Evolutionary conservation across 1,140 invertebrate genomes (phyloP).

Genomic region (Gonioctena quinquepunctata): DNA sequence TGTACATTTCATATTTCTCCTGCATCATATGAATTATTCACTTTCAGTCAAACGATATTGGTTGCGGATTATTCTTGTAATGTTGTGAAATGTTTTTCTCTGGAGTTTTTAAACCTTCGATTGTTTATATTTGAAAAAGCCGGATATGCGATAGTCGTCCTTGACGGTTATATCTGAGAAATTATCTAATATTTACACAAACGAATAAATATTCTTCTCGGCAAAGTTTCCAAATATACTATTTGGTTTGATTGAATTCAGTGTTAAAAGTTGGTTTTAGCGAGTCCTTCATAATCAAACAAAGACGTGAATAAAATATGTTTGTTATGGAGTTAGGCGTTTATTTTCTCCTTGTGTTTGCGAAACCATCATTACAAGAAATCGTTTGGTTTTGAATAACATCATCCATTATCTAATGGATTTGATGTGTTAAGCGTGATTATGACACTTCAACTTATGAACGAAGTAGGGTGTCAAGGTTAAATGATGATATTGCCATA

Average conservation of each 20-base stretch:
- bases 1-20: too few species aligned
- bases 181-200: too few species aligned
- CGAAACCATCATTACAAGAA: neutral
- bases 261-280: neutral
- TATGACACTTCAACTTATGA: neutral
- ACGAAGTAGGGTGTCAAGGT: neutral
- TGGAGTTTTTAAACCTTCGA: too few species aligned
- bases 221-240: neutral
- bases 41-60: too few species aligned
- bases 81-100: too few species aligned
- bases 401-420: neutral
- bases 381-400: neutral
- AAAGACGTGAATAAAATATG: neutral
- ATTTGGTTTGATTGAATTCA: neutral
- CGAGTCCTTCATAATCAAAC: neutral
- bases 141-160: too few species aligned
- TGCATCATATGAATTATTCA: too few species aligned
- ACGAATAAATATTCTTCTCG: too few species aligned
- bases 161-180: too few species aligned
- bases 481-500: neutral
- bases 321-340: too few species aligned
- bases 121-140: too few species aligned
- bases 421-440: neutral
- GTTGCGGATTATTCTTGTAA: too few species aligned
- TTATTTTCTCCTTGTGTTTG: neutral